These are phyloP conservation scores for Saguinus midas DNA, from an alignment of 2,113 vertebrate genomes.

Conservation along the genomic window DNA sequence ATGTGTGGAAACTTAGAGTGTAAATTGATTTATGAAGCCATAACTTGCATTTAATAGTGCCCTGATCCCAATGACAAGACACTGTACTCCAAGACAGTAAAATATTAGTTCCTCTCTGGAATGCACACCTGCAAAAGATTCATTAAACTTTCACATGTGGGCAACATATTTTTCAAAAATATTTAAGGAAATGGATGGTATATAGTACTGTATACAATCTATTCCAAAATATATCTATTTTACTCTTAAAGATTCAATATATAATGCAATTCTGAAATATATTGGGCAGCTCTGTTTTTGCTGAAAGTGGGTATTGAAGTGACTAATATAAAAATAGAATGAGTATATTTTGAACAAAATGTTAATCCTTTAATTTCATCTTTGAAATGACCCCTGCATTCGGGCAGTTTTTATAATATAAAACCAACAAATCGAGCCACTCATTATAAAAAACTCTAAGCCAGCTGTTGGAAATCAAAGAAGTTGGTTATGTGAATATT, in stretches of 20 bases:
- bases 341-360: neutral
- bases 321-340: neutral
- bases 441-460: neutral
- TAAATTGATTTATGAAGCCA: neutral
- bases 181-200: neutral
- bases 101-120: neutral
- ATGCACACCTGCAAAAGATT: neutral
- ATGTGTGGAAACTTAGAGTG: neutral
- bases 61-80: neutral
- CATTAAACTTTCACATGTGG: neutral
- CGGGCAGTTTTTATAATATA: neutral
- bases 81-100: neutral
- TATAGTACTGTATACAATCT: neutral
- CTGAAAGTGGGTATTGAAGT: neutral
- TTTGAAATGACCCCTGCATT: neutral
- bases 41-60: neutral
- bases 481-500: neutral
- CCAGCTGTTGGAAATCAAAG: neutral
- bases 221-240: neutral
- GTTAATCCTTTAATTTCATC: neutral
- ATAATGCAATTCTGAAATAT: neutral
- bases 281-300: neutral
- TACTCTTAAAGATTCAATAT: neutral
- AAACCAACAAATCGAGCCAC: neutral
- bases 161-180: neutral